phyloP scores from a whole-genome alignment of 1,140 invertebrate species.

The Spodoptera litura region DNA sequence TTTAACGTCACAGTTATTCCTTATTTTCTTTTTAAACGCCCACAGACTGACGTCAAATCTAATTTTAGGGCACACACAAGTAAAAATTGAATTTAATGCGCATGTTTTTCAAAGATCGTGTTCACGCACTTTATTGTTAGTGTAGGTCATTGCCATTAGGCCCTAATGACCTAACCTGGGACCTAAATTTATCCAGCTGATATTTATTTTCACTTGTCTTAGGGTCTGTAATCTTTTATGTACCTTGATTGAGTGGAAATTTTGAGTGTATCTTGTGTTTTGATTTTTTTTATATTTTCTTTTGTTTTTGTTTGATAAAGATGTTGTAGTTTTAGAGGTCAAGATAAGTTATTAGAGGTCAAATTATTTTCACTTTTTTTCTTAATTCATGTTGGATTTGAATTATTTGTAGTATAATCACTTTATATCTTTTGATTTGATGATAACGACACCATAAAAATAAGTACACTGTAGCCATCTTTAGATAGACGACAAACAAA shows the following conservation, averaged over 20 bases:
- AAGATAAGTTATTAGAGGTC: neutral
- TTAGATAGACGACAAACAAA: too few relatives aligned
- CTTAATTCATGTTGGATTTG: too few relatives aligned
- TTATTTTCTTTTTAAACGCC: neutral
- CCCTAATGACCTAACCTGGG: neutral
- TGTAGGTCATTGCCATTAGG: constrained; percentile 7
- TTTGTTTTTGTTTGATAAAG: neutral
- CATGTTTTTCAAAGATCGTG: neutral
- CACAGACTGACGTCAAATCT: constrained; percentile 8
- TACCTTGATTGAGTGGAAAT: neutral
- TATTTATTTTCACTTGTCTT: neutral
- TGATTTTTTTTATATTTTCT: neutral
- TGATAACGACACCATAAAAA: too few relatives aligned
- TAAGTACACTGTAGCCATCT: too few relatives aligned
- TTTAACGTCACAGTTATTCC: neutral
- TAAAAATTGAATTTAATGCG: constrained; percentile 6
- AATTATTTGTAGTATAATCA: too few relatives aligned
- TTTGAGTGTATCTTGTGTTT: neutral
- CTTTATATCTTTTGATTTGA: too few relatives aligned
- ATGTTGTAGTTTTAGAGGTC: neutral
- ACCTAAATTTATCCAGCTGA: neutral
- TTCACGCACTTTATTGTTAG: constrained; percentile 11
- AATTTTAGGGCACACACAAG: constrained; percentile 1
- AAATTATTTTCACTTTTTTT: too few relatives aligned
- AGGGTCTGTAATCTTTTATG: neutral